Conservation (phyloP, 1,140 invertebrate species). For the Sitophilus oryzae region DNA sequence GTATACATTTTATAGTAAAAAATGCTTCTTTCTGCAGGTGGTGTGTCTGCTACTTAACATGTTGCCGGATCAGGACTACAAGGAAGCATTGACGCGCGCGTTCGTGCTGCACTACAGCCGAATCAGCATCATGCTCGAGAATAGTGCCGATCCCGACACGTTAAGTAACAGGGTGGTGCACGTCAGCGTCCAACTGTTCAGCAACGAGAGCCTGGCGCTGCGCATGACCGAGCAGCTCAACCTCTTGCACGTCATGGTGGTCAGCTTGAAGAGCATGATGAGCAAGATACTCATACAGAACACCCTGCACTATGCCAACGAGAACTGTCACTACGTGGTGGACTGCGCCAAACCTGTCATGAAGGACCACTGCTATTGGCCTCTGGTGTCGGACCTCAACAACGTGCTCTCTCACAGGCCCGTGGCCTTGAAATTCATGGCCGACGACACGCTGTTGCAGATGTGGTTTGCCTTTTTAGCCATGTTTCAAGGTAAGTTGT, state of each 20-base stretch:
- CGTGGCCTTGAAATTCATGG: constrained; percentile 84
- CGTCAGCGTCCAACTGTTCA: constrained; percentile 93
- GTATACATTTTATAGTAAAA: not conserved
- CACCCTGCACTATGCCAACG: constrained; percentile 67
- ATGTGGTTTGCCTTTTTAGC: constrained; percentile 94
- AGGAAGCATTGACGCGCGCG: constrained; percentile 60
- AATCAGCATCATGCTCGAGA: constrained; percentile 85
- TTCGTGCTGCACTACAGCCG: constrained; percentile 95
- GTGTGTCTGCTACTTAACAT: constrained; percentile 94
- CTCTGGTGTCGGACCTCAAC: constrained; percentile 92
- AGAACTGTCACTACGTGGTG: constrained; percentile 86
- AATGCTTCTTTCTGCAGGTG: constrained; percentile 47
- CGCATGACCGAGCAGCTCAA: constrained; percentile 86
- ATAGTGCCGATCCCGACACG: constrained; percentile 78
- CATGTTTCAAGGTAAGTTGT: constrained; percentile 78
- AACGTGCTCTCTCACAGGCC: constrained; percentile 92
- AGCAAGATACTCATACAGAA: constrained; percentile 81
- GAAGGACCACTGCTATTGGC: constrained; percentile 98
- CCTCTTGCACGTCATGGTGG: constrained; percentile 89
- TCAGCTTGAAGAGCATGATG: constrained; percentile 92
- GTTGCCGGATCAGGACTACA: constrained; percentile 91
- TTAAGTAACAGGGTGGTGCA: constrained; percentile 93
- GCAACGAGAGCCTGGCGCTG: constrained; percentile 83
- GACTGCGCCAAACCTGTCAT: constrained; percentile 87
- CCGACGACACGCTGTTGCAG: constrained; percentile 76